These are phyloP conservation scores for Plutella xylostella DNA, from an alignment of 2,888 invertebrate genomes.

Conservation along the genomic window DNA sequence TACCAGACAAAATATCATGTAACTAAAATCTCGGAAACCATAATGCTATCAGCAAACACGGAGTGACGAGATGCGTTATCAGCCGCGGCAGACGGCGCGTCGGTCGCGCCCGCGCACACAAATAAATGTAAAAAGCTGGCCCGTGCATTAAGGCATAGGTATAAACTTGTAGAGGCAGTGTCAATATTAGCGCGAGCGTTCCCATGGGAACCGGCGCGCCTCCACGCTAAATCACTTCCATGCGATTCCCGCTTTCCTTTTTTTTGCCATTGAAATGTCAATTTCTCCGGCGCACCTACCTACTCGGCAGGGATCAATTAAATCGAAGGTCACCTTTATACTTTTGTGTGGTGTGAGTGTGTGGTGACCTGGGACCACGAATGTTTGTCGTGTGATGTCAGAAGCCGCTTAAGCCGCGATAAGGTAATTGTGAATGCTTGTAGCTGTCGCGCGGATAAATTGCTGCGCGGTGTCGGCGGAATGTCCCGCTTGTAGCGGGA, in stretches of 20 bases:
- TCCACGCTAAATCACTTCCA: constrained; percentile 56
- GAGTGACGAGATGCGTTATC: no score
- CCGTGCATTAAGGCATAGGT: constrained; percentile 69
- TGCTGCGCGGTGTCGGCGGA: constrained; percentile 23
- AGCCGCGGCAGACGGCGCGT: constrained; percentile 12
- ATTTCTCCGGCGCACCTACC: constrained; percentile 31
- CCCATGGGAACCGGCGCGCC: constrained; percentile 56
- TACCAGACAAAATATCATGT: no score
- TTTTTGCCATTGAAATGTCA: constrained; percentile 64
- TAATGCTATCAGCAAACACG: no score
- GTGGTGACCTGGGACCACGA: constrained; percentile 30
- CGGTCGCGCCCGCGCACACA: constrained; percentile 50
- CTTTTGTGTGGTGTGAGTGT: constrained; percentile 11
- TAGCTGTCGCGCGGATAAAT: constrained; percentile 56
- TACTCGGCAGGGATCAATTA: constrained; percentile 44
- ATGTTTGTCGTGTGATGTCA: constrained; percentile 60
- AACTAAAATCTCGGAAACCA: no score
- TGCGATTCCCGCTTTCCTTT: constrained; percentile 40
- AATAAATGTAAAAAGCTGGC: constrained; percentile 66
- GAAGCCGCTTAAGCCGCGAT: constrained; percentile 43
- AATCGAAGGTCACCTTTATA: constrained; percentile 21
- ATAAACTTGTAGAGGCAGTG: constrained; percentile 67
- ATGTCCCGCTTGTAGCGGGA: constrained; percentile 9
- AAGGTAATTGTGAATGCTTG: constrained; percentile 64
- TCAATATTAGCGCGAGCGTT: constrained; percentile 66